phyloP scores from a whole-genome alignment of 2,888 invertebrate genomes.

The Synergus umbraculus region DNA sequence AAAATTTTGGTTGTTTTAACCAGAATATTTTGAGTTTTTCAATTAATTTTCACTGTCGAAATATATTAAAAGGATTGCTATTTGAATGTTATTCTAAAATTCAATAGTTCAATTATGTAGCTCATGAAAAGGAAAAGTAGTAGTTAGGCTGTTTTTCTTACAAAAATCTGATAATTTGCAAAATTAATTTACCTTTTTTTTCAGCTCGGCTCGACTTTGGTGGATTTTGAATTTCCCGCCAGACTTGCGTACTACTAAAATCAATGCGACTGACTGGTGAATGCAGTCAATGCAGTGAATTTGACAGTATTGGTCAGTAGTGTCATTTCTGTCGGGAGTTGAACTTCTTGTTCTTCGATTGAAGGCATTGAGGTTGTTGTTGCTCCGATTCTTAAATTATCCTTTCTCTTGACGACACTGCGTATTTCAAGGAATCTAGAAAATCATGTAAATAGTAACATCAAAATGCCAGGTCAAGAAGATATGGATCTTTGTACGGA shows the following conservation, averaged over 20 bases:
- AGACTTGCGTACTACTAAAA: constrained; percentile 70
- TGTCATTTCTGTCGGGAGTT: too few relatives aligned
- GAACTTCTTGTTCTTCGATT: neutral
- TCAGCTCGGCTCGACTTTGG: neutral
- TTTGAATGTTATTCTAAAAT: too few relatives aligned
- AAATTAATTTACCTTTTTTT: neutral
- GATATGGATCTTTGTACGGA: constrained; percentile 75
- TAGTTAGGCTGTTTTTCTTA: too few relatives aligned
- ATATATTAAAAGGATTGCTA: too few relatives aligned
- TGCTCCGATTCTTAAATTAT: constrained; percentile 44
- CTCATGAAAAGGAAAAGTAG: too few relatives aligned
- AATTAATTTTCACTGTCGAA: too few relatives aligned
- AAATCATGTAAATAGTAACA: constrained; percentile 62
- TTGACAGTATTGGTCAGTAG: constrained; percentile 42
- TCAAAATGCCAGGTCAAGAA: constrained; percentile 71
- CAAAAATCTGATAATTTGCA: neutral
- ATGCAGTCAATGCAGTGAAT: constrained; percentile 53
- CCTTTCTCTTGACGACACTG: constrained; percentile 40
- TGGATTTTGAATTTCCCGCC: constrained; percentile 55
- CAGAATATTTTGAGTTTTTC: too few relatives aligned
- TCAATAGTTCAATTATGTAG: too few relatives aligned
- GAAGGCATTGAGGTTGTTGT: constrained; percentile 48
- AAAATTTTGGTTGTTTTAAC: too few relatives aligned
- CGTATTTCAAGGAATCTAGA: constrained; percentile 40
- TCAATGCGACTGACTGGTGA: constrained; percentile 69